Conservation (phyloP, 2,113 vertebrate genomes). For the Aegithalos caudatus region DNA sequence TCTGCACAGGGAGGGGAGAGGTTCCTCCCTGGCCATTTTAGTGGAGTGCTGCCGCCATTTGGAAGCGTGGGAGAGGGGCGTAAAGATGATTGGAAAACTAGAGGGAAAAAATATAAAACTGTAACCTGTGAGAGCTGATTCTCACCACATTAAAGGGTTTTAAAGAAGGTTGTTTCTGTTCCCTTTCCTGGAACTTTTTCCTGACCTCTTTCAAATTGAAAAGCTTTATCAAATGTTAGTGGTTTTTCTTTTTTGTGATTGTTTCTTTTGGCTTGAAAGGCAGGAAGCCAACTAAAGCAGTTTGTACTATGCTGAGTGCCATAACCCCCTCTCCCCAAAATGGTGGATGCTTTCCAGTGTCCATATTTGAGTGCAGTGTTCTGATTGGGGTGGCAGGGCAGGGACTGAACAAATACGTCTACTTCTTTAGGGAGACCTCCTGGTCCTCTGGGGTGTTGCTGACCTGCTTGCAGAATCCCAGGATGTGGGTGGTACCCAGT, state of each 20-base stretch:
- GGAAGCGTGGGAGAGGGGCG: rapidly evolving
- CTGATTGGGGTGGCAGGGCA: background rate
- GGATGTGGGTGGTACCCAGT: background rate
- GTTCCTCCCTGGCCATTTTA: background rate
- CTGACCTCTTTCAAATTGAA: constrained; percentile 8
- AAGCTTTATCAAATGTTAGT: constrained; percentile 37
- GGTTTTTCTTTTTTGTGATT: constrained; percentile 13
- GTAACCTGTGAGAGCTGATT: background rate
- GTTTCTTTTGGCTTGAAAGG: constrained; percentile 36
- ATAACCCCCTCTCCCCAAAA: background rate
- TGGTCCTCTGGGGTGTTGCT: background rate
- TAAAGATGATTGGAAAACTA: background rate
- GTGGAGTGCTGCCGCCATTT: background rate
- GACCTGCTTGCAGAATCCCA: background rate
- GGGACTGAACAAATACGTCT: background rate
- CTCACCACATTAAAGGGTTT: background rate
- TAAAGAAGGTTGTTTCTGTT: constrained; percentile 10
- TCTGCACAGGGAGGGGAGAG: background rate
- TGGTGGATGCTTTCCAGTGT: background rate
- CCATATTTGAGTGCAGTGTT: background rate
- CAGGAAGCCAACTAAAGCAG: constrained; percentile 12
- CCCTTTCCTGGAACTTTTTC: constrained; percentile 43
- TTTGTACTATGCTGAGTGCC: background rate
- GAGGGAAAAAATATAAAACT: background rate
- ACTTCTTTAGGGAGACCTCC: background rate